Evolutionary conservation across 2,797 vertebrate species (phyloP).

Genomic region (Enteromius paludinosus): DNA sequence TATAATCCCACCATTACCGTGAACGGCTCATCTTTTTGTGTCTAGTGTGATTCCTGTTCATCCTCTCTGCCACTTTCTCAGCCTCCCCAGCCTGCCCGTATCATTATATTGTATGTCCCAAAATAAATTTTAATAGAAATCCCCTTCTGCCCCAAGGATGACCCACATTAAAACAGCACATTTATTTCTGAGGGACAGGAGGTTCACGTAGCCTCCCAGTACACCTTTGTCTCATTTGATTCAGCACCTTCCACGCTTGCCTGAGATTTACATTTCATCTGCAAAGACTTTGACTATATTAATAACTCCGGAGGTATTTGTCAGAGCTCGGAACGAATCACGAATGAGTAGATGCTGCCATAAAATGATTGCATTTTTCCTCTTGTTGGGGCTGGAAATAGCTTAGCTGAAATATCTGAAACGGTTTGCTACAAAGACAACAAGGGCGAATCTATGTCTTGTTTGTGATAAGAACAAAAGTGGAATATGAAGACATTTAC

Average conservation of each 20-base stretch:
- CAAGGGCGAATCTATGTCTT: slow-evolving; percentile 9
- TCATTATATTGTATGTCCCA: slow-evolving; percentile 53
- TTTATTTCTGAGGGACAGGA: slow-evolving; percentile 43
- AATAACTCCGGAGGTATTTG: slow-evolving; percentile 72
- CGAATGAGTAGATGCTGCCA: slow-evolving; percentile 61
- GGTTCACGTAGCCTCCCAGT: slow-evolving; percentile 9
- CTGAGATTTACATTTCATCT: slow-evolving; percentile 66
- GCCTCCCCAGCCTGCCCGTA: slow-evolving; percentile 25
- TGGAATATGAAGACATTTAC: slow-evolving; percentile 20
- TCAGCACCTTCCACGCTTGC: slow-evolving; percentile 41
- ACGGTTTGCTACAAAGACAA: slow-evolving; percentile 31
- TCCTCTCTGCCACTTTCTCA: slow-evolving; percentile 14
- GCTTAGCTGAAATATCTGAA: slow-evolving; percentile 37
- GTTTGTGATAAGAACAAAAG: slow-evolving; percentile 41
- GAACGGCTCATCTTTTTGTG: slow-evolving; percentile 48
- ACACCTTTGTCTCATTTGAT: slow-evolving; percentile 49
- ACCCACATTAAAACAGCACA: slow-evolving; percentile 53
- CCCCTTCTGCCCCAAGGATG: slow-evolving; percentile 48
- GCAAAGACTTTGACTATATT: slow-evolving; percentile 64
- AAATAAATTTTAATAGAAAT: slow-evolving; percentile 57
- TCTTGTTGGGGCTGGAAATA: slow-evolving; percentile 25
- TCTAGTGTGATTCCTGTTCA: slow-evolving; percentile 35
- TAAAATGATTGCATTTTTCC: slow-evolving; percentile 54
- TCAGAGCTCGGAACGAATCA: slow-evolving; percentile 63
- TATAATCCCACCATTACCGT: slow-evolving; percentile 58